Evolutionary conservation across 2,113 vertebrate genomes (phyloP).

Genomic region (pig (Sus scrofa)): T2T-Sscrofa CM000817.6:156913001-156913500

Average conservation of each 20-base stretch:
- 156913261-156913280: background rate
- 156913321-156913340: background rate
- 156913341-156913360: background rate
- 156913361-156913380: background rate
- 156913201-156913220: conserved; percentile 5
- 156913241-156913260: background rate
- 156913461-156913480: too few species aligned
- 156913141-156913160: background rate
- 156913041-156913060: background rate
- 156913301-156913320: background rate
- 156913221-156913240: background rate
- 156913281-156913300: conserved; percentile 32
- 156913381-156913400: background rate
- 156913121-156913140: background rate
- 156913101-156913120: background rate
- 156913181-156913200: background rate
- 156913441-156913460: too few species aligned
- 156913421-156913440: too few species aligned
- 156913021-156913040: too few species aligned
- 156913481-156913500: too few species aligned
- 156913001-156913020: background rate
- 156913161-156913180: background rate
- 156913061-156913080: background rate
- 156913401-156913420: too few species aligned
- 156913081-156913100: too few species aligned